Evolutionary conservation across 1,140 invertebrate genomes (phyloP).

Genomic region (Mycetomoellerius zeteki): DNA sequence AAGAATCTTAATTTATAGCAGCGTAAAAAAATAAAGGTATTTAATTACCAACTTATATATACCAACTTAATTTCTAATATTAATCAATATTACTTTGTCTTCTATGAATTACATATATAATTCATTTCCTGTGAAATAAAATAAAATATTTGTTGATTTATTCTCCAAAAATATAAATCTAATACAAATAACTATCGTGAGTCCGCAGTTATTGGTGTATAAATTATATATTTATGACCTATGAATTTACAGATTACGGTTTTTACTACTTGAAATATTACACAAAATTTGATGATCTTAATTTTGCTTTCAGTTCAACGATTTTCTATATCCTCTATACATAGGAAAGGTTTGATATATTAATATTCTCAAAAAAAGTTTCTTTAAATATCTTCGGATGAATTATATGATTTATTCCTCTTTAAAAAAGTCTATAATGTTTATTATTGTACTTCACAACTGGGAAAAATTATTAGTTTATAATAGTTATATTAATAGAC

Average conservation of each 20-base stretch:
- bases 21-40: slow-evolving; percentile 76
- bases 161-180: no score
- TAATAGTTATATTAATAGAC: neutral
- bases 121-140: neutral
- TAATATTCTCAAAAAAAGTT: neutral
- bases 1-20: slow-evolving; percentile 67
- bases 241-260: neutral
- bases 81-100: slow-evolving; percentile 7
- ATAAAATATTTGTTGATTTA: no score
- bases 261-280: slow-evolving; percentile 4
- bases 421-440: neutral
- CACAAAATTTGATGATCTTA: slow-evolving; percentile 38
- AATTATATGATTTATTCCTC: slow-evolving; percentile 18
- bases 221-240: no score
- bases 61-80: slow-evolving; percentile 14
- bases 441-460: slow-evolving; percentile 8
- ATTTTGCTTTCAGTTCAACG: slow-evolving; percentile 54
- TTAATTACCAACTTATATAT: slow-evolving; percentile 20
- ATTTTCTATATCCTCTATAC: slow-evolving; percentile 31
- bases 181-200: no score
- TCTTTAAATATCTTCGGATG: slow-evolving; percentile 5
- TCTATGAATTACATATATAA: slow-evolving; percentile 3
- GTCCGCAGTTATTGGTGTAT: no score
- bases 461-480: neutral
- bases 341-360: slow-evolving; percentile 23